Evolutionary conservation across 2,888 invertebrate genomes (phyloP).

Genomic region (Conistra vaccinii): DNA sequence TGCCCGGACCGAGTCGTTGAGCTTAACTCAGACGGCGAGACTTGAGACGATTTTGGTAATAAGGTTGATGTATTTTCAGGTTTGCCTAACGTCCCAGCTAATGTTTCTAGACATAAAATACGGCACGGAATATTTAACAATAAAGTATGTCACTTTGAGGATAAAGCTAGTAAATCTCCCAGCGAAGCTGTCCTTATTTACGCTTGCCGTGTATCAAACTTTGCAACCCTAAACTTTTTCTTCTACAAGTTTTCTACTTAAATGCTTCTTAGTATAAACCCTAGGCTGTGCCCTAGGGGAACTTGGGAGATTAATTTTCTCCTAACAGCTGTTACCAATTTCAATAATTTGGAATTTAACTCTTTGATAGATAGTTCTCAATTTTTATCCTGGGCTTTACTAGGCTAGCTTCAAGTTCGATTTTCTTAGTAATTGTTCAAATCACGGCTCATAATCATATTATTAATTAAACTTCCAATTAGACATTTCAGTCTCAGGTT

Average conservation of each 20-base stretch:
- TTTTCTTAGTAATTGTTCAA: background rate
- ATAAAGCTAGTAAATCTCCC: conserved; percentile 15
- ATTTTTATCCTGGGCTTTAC: background rate
- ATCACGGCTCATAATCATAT: background rate
- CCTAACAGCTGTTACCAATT: conserved; percentile 47
- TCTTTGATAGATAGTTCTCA: background rate
- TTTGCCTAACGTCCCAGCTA: conserved; percentile 34
- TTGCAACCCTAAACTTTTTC: conserved; percentile 47
- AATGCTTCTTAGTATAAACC: conserved; percentile 34
- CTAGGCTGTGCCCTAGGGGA: conserved; percentile 9
- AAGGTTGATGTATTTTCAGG: conserved; percentile 40
- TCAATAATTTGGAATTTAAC: conserved; percentile 26
- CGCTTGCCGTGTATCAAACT: conserved; percentile 53
- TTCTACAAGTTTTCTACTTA: conserved; percentile 57
- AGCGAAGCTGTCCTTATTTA: conserved; percentile 32
- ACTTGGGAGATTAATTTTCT: conserved; percentile 42
- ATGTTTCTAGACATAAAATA: conserved; percentile 35
- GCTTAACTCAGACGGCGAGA: conserved; percentile 49
- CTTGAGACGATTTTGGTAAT: conserved; percentile 41
- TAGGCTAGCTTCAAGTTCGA: background rate
- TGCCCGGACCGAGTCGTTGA: conserved; percentile 61
- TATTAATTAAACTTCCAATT: conserved; percentile 17
- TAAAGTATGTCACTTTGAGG: conserved; percentile 27
- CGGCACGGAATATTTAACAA: conserved; percentile 26
- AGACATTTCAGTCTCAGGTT: conserved; percentile 11